Conservation (phyloP, 2,888 invertebrate genomes). For the Osmoderma eremita region DNA sequence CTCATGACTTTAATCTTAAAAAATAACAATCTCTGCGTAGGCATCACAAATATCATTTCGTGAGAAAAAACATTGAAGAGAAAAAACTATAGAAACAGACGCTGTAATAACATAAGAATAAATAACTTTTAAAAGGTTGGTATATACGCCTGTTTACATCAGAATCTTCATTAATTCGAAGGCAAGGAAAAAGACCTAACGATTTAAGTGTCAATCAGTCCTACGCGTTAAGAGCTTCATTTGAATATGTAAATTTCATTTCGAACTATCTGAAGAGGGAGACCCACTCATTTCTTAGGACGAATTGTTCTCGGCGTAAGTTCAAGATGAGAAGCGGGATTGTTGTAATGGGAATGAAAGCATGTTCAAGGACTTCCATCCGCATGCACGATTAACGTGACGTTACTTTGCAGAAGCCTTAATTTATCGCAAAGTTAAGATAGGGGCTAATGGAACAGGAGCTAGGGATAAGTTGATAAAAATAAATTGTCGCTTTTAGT, state of each 20-base stretch:
- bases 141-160: constrained; percentile 22
- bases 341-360: no score
- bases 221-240: constrained; percentile 32
- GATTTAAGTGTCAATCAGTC: constrained; percentile 29
- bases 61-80: not conserved
- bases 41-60: not conserved
- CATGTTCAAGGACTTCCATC: no score
- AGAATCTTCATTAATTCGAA: constrained; percentile 30
- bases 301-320: constrained; percentile 22
- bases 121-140: no score
- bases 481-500: no score
- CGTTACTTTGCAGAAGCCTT: no score
- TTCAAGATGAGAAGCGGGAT: constrained; percentile 6
- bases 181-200: constrained; percentile 4
- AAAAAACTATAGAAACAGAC: not conserved
- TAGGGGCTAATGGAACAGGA: no score
- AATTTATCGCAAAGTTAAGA: no score
- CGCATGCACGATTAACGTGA: no score
- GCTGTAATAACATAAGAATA: constrained; percentile 16
- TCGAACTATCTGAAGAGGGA: constrained; percentile 20
- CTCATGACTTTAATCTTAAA: not conserved
- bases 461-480: no score
- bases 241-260: constrained; percentile 33
- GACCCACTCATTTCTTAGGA: constrained; percentile 3
- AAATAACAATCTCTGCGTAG: not conserved